Evolutionary conservation across 2,888 invertebrate species (phyloP).

Genomic region (Merodon equestris): DNA sequence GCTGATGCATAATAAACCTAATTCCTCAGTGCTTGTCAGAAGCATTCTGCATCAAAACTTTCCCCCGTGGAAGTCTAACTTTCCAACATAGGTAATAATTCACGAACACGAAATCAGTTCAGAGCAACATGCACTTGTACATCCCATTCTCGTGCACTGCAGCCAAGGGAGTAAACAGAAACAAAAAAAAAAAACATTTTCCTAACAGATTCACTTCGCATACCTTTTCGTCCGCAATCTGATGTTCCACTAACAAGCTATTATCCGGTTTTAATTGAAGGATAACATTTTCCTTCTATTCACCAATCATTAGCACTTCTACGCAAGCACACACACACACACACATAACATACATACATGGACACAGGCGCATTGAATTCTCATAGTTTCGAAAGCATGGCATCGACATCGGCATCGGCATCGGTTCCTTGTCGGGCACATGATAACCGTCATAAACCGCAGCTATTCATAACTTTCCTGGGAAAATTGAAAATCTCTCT

Average conservation of each 20-base stretch:
- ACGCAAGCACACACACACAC: conserved; percentile 22
- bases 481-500: conserved; percentile 39
- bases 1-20: no score
- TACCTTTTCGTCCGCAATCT: conserved; percentile 4
- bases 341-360: background rate
- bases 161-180: no score
- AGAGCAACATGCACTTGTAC: background rate
- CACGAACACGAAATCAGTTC: background rate
- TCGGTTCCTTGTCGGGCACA: background rate
- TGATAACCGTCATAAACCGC: conserved; percentile 27
- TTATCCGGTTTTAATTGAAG: conserved; percentile 52
- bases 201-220: background rate
- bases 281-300: conserved; percentile 42
- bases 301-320: conserved; percentile 55
- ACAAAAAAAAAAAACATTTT: no score
- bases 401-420: no score
- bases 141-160: no score
- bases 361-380: no score
- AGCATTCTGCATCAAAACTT: no score
- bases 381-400: no score
- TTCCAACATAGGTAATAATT: background rate
- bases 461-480: conserved; percentile 58
- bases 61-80: background rate
- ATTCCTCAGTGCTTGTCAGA: no score
- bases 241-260: conserved; percentile 40